Evolutionary conservation across 2,113 vertebrate species (phyloP).

Genomic region (Anhinga anhinga): DNA sequence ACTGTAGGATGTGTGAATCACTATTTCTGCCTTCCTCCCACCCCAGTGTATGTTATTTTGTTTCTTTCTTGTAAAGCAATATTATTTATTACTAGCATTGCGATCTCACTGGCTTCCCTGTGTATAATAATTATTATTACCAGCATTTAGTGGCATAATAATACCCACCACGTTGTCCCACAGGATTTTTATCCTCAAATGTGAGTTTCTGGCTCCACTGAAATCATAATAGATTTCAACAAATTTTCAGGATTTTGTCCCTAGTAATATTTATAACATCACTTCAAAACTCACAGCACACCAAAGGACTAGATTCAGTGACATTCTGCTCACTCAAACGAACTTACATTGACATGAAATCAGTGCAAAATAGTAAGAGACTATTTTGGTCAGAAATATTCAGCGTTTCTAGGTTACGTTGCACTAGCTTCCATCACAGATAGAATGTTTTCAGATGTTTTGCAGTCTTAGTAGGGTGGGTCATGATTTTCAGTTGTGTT

Average conservation of each 20-base stretch:
- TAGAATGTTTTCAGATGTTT: neutral
- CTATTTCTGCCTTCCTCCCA: neutral
- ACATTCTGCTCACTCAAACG: neutral
- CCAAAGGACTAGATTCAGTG: neutral
- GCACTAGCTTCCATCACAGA: neutral
- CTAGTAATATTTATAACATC: neutral
- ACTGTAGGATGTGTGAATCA: neutral
- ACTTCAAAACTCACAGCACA: neutral
- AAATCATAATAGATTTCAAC: neutral
- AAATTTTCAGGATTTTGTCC: neutral
- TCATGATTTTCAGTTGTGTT: neutral
- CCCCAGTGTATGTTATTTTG: neutral
- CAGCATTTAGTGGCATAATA: rapidly evolving
- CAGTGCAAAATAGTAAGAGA: neutral
- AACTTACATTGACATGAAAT: neutral
- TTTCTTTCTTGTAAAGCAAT: neutral
- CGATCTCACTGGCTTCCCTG: neutral
- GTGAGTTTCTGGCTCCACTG: neutral
- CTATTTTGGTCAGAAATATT: neutral
- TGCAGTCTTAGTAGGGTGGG: neutral
- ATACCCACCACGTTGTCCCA: neutral
- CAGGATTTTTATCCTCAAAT: neutral
- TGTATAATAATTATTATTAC: neutral
- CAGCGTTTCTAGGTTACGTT: neutral
- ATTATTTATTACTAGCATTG: neutral